Evolutionary conservation across 1,140 invertebrate species (phyloP).

Genomic region (Prorops nasuta): DNA sequence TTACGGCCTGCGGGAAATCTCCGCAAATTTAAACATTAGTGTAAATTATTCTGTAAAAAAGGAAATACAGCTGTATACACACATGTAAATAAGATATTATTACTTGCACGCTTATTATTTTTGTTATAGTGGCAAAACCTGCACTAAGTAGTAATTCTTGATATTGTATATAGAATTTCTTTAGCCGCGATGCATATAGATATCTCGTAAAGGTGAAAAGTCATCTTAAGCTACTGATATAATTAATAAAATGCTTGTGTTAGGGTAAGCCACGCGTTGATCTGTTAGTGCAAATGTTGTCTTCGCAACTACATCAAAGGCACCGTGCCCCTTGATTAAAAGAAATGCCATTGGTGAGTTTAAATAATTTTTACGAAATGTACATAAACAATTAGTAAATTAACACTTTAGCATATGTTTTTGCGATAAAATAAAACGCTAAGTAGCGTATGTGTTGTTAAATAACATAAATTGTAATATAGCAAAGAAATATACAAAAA

Average conservation of each 20-base stretch:
- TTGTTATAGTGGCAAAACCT: too few species aligned
- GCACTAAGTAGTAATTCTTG: too few species aligned
- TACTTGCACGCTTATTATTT: background rate
- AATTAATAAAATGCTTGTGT: conserved; percentile 27
- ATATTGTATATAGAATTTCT: too few species aligned
- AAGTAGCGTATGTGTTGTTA: too few species aligned
- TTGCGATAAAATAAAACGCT: background rate
- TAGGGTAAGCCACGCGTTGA: conserved; percentile 24
- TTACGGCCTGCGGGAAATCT: conserved; percentile 65
- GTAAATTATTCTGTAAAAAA: conserved; percentile 6
- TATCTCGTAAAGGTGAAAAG: conserved; percentile 48
- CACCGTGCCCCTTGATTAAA: conserved; percentile 14
- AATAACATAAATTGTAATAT: too few species aligned
- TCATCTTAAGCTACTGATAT: conserved; percentile 40
- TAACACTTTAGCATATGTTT: background rate
- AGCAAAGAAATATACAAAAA: too few species aligned
- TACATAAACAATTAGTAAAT: background rate
- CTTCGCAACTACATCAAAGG: conserved; percentile 28
- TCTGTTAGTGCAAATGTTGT: conserved; percentile 31
- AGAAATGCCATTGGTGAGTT: conserved; percentile 41
- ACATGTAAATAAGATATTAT: background rate
- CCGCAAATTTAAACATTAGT: conserved; percentile 31
- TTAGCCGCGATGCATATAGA: conserved; percentile 16
- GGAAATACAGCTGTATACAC: background rate
- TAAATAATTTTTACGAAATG: background rate